These are phyloP conservation scores for Drosophila pruinosa DNA, from an alignment of 1,140 invertebrate genomes.

Conservation along the genomic window DNA sequence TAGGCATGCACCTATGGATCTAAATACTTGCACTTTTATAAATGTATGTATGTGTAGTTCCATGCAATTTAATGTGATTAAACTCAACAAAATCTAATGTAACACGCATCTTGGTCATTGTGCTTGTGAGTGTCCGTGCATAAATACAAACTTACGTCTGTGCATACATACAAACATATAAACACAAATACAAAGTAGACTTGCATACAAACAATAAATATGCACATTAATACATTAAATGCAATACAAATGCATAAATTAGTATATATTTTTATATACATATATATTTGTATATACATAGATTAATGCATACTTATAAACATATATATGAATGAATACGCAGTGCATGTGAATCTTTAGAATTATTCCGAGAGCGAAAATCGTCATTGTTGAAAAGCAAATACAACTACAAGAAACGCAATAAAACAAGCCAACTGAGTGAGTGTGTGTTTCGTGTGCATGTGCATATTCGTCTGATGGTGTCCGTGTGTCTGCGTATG, in stretches of 20 bases:
- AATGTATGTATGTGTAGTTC: not conserved
- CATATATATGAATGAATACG: not conserved
- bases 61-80: constrained; percentile 24
- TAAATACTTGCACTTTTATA: not conserved
- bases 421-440: constrained; percentile 7
- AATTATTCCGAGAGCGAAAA: constrained; percentile 10
- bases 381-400: constrained; percentile 18
- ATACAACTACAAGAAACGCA: constrained; percentile 18
- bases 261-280: not conserved
- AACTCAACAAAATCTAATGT: constrained; percentile 20
- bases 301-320: not conserved
- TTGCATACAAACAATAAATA: not conserved
- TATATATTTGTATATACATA: not conserved
- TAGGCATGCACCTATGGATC: not conserved
- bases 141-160: constrained; percentile 14
- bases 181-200: not conserved
- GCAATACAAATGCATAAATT: not conserved
- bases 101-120: constrained; percentile 30
- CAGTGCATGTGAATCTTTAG: constrained; percentile 1
- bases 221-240: not conserved
- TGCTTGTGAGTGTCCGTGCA: constrained; percentile 21
- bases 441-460: not conserved
- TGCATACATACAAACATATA: not conserved
- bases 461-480: not conserved
- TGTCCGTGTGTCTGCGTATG: not conserved